Evolutionary conservation across 1,140 invertebrate genomes (phyloP), one percentile per base, ranked within the genome.

Genomic region (Calliphora vicina): DNA sequence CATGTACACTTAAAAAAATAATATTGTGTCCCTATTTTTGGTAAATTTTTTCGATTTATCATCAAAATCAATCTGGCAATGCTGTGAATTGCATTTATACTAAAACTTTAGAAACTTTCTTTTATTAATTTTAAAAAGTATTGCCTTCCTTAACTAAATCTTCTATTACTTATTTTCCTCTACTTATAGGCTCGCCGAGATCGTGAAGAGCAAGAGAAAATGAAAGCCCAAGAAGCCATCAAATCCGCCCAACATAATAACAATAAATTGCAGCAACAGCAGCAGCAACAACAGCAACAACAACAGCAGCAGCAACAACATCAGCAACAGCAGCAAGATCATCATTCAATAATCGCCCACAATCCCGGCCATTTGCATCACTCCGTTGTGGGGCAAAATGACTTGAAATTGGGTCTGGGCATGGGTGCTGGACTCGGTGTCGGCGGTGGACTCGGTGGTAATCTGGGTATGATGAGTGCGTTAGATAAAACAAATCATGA

Each of bases 171-270:
- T 50, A 15, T 10, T 50, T n/a, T 6, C 12, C 15, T 35, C 10
- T n/a, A 50, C 4, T 50, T 50, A 12, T 50, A 91, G 90, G 90
- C 97, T 81, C 93, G 97, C 87, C 93, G 96, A 82, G 97, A 98
- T 88, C 93, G 96, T 50, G 96, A 97, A 89, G 97, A 98, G 89
- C 96, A 97, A 88, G 96, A 97, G 86, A 93, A 96, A 90, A 95
- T 97, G 93, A 97, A 97, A 91, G 96, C 97, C 87, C 96, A 97
- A 91, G 96, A 97, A 90, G 95, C 95, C 84, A 95, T 96, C 91
- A 96, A 96, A 91, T 95, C 96, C 89, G 94, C 94, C 82, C 95
- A 95, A 90, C 92, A 96, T 90, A 94, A 94, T 86, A 91, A 27
- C 84, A 91, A 85, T 86, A 88, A 26, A 82, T 82, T 89, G 89